These are phyloP conservation scores for Bimastos eiseni DNA, from an alignment of 2,888 invertebrate genomes.

Conservation along the genomic window DNA sequence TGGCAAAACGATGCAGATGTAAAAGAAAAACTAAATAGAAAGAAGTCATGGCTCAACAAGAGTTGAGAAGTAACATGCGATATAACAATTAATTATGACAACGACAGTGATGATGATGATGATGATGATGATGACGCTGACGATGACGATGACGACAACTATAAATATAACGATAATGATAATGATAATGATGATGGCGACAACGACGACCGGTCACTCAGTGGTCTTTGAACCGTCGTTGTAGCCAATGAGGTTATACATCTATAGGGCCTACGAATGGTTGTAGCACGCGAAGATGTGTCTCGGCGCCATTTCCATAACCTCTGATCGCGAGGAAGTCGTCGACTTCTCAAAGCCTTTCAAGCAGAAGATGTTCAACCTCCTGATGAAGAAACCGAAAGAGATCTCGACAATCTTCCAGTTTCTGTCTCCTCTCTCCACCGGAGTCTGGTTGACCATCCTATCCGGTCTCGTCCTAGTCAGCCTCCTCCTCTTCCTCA, in stretches of 20 bases:
- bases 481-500: constrained; percentile 53
- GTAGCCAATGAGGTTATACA: too few species aligned
- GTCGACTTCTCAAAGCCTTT: constrained; percentile 61
- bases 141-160: neutral
- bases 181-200: too few species aligned
- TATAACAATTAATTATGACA: too few species aligned
- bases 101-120: neutral
- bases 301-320: constrained; percentile 58
- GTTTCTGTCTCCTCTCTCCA: constrained; percentile 58
- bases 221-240: too few species aligned
- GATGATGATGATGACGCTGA: too few species aligned
- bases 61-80: too few species aligned
- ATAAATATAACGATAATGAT: too few species aligned
- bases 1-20: too few species aligned
- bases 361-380: constrained; percentile 58
- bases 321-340: constrained; percentile 55
- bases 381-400: constrained; percentile 54
- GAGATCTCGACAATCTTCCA: constrained; percentile 57
- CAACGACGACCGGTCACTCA: too few species aligned
- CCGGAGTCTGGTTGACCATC: constrained; percentile 55
- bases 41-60: too few species aligned
- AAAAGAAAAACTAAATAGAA: too few species aligned
- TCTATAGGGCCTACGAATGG: too few species aligned
- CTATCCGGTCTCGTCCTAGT: constrained; percentile 54
- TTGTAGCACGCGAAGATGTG: constrained; percentile 59